These are phyloP conservation scores for Aethes cnicana DNA, from an alignment of 2,888 invertebrate species.

Conservation along the genomic window DNA sequence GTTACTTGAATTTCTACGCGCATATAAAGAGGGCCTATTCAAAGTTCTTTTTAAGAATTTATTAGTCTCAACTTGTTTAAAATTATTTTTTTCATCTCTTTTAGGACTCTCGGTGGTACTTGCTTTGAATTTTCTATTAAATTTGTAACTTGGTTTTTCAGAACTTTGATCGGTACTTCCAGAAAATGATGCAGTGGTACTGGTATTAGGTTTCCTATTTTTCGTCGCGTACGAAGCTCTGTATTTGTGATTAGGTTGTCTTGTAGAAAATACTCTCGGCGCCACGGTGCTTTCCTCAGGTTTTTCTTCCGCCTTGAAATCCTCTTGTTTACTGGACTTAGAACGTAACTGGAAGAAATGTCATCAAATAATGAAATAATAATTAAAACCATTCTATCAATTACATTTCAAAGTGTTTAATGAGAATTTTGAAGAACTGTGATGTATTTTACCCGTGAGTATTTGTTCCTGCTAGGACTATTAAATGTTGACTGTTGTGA, in stretches of 20 bases:
- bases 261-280: slow-evolving; percentile 36
- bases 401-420: too few relatives aligned
- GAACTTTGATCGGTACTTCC: slow-evolving; percentile 38
- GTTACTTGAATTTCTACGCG: slow-evolving; percentile 53
- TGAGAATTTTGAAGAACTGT: neutral
- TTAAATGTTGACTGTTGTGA: slow-evolving; percentile 66
- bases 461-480: slow-evolving; percentile 62
- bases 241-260: slow-evolving; percentile 35
- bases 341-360: slow-evolving; percentile 60
- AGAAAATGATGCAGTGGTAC: slow-evolving; percentile 43
- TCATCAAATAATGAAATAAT: neutral
- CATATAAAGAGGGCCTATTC: slow-evolving; percentile 54
- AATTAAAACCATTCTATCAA: too few relatives aligned
- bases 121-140: slow-evolving; percentile 64
- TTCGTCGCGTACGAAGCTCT: slow-evolving; percentile 57
- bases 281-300: slow-evolving; percentile 40
- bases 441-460: slow-evolving; percentile 63
- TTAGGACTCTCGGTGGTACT: slow-evolving; percentile 53
- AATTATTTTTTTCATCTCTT: slow-evolving; percentile 44
- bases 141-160: slow-evolving; percentile 58
- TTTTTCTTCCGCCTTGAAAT: slow-evolving; percentile 41
- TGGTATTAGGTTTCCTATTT: slow-evolving; percentile 54
- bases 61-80: slow-evolving; percentile 47
- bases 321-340: slow-evolving; percentile 50
- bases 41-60: slow-evolving; percentile 52